These are phyloP conservation scores for Leptinotarsa lineolata DNA, from an alignment of 1,140 invertebrate species.

Conservation along the genomic window DNA sequence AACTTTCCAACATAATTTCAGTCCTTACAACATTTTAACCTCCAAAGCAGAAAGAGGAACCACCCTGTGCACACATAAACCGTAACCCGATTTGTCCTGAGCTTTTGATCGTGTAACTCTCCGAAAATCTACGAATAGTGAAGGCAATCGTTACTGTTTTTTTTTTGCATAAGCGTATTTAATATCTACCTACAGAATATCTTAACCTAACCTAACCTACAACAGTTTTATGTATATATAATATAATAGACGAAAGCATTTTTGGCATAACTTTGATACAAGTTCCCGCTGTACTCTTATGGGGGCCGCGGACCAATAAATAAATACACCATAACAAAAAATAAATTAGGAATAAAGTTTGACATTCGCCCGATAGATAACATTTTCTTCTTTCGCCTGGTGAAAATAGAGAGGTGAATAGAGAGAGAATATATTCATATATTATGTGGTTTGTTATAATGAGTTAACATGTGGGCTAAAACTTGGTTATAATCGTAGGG, in stretches of 20 bases:
- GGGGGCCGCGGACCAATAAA: slow-evolving; percentile 20
- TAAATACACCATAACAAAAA: slow-evolving; percentile 37
- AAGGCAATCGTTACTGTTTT: slow-evolving; percentile 18
- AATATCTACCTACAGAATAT: slow-evolving; percentile 27
- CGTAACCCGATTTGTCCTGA: slow-evolving; percentile 29
- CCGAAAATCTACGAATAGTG: slow-evolving; percentile 24
- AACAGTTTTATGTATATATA: slow-evolving; percentile 8
- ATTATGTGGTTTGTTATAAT: slow-evolving; percentile 24
- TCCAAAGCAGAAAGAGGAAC: slow-evolving; percentile 8
- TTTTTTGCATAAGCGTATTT: slow-evolving; percentile 29
- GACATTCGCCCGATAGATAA: background rate
- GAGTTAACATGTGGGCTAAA: slow-evolving; percentile 24
- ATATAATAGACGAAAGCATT: slow-evolving; percentile 36
- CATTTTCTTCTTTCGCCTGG: slow-evolving; percentile 16
- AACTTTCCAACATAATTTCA: too few relatives aligned
- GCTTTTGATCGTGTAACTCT: slow-evolving; percentile 16
- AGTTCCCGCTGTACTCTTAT: slow-evolving; percentile 12
- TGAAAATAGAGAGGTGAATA: slow-evolving; percentile 23
- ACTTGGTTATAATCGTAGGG: slow-evolving; percentile 23
- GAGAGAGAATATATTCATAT: slow-evolving; percentile 27
- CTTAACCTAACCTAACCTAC: slow-evolving; percentile 29
- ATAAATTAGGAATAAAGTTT: slow-evolving; percentile 35
- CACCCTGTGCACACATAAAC: slow-evolving; percentile 31
- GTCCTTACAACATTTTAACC: too few relatives aligned
- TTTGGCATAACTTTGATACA: slow-evolving; percentile 42